Base-by-base conservation (phyloP, 2,113 vertebrate genomes). In the Spheniscus mendiculus region DNA sequence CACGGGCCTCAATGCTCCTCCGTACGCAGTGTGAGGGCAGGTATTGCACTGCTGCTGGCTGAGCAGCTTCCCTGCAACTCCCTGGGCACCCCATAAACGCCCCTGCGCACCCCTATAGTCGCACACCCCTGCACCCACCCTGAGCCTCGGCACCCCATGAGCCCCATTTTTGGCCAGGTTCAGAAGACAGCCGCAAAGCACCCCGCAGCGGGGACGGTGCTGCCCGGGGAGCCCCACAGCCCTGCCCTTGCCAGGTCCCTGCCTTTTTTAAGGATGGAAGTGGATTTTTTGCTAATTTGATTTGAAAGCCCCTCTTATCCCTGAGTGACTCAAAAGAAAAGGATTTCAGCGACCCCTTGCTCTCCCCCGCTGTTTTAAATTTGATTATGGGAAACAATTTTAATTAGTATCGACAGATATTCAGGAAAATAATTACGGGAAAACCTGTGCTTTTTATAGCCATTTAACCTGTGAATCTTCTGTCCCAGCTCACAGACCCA, bases 321-420 rank as follows among this genome's bases (percentile, higher is more conserved):
- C 76, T 8, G 12, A 77, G 76, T 4, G 36, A 45, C 36, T 83
- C 2, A 3, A 52, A 89, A 76, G 29, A 42, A 76, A 94, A 91
- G 65, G 63, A 70, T 94, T 88, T 84, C 69, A 12, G 52, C 0
- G 1, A 74, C 74, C 76, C 73, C 30, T 53, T 61, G 66, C 58
- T 89, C 79, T 90, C 88, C 67, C 86, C 80, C 2, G 10, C 73
- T 70, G 70, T 45, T 91, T 95, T 87, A 73, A 89, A 93, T 94
- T 91, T 93, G 92, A 96, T 94, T 96, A 95, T 36, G 69, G 90
- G 86, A 58, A 93, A 71, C 56, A 47, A 45, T 86, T 93, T 89
- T 94, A 97, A 97, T 96, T 95, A 95, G 87, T 76, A 97, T 94
- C n/a, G 81, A 85, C 72, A 50, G 84, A 80, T 70, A 56, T 67